Base-by-base conservation (phyloP, 2,888 invertebrate species). In the Drosophila gaucha region DNA sequence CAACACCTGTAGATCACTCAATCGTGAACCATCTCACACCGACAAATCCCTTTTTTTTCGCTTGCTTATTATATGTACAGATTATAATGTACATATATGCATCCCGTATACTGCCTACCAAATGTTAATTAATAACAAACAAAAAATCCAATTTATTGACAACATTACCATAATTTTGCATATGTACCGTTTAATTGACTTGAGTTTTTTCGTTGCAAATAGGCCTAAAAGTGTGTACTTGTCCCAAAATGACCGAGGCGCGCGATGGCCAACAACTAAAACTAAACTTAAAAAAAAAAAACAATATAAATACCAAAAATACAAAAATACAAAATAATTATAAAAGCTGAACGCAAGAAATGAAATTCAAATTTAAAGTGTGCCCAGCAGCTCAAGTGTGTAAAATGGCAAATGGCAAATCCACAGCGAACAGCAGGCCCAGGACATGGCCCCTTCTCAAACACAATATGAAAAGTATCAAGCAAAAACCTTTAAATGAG, bases 161-260 rank as follows among this genome's bases (percentile, higher is more conserved):
- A 78, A 79, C 74, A 79, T 76, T 72, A 85, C 66, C 62, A 67
- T 68, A 54, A 39, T 69, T 65, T 59, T 65, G 24, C 30, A 71
- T 38, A 63, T 83, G 88, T 73, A 79, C 88, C 85, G 85, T 90
- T 91, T 91, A 89, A 91, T 91, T 91, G 90, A 91, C 90, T 90
- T 89, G 87, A 89, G 85, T 91, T 92, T 91, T 91, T 91, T 91
- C 91, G 86, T 91, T 91, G 90, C 90, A 90, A 91, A 92, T 91
- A 91, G 91, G 91, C 91, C 91, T 90, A 90, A 91, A 91, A 91
- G 91, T 91, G 91, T 92, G 91, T 91, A 91, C 91, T 90, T 91
- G 92, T 92, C 91, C 91, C 91, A 80, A 73, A 77, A 91, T 89
- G 91, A 92, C 91, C 91, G 92, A 91, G 92, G 91, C 91, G 92